These are phyloP conservation scores for Lamellibrachia satsuma DNA, from an alignment of 2,888 invertebrate species.

Conservation along the genomic window DNA sequence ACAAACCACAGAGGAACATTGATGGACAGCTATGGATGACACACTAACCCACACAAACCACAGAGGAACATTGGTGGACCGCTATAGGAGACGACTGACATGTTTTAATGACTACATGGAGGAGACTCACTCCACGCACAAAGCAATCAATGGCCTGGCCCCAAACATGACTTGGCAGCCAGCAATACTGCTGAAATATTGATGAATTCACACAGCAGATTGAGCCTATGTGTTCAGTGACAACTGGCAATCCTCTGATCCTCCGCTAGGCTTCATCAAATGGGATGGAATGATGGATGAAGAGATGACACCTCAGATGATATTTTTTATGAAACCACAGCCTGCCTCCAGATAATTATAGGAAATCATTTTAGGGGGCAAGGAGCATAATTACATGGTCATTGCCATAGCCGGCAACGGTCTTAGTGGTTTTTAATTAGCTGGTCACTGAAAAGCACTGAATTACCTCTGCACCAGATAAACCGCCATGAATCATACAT, in stretches of 20 bases:
- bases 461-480: neutral
- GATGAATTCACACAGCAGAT: neutral
- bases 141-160: neutral
- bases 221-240: neutral
- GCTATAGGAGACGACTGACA: neutral
- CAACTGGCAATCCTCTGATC: neutral
- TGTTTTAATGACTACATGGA: neutral
- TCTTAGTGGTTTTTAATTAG: neutral
- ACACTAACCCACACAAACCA: neutral
- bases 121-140: neutral
- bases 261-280: neutral
- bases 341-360: neutral
- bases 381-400: neutral
- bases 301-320: too few relatives aligned
- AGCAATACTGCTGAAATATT: conserved; percentile 8
- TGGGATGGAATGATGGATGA: neutral
- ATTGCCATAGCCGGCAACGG: neutral
- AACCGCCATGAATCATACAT: too few relatives aligned
- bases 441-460: neutral
- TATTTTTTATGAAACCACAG: neutral
- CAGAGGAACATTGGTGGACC: neutral
- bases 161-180: neutral
- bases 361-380: neutral
- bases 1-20: too few relatives aligned
- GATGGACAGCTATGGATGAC: too few relatives aligned